phyloP scores from a whole-genome alignment of 2,888 invertebrate species.

The Hybos culiciformis region DNA sequence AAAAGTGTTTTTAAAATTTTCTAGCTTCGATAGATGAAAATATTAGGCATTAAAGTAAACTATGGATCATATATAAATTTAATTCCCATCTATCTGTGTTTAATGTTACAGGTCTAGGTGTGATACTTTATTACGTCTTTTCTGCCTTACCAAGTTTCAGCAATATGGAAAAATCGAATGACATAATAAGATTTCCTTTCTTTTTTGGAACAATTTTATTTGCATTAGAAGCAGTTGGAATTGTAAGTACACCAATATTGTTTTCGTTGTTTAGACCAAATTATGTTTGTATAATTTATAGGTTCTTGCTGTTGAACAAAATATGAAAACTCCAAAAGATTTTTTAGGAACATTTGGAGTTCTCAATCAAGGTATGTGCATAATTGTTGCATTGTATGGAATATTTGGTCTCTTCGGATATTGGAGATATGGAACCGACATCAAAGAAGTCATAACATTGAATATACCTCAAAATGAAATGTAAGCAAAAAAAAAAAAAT shows the following conservation, averaged over 20 bases:
- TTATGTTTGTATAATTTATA: constrained; percentile 25
- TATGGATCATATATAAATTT: background rate
- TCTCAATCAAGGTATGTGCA: constrained; percentile 77
- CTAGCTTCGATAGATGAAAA: too few species aligned
- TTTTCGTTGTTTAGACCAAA: background rate
- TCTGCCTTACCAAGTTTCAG: constrained; percentile 43
- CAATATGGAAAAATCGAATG: constrained; percentile 35
- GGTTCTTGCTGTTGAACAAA: constrained; percentile 93
- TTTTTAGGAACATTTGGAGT: constrained; percentile 85
- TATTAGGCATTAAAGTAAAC: too few species aligned
- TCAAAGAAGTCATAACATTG: constrained; percentile 72
- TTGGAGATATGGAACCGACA: constrained; percentile 65
- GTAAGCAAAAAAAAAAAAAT: constrained; percentile 51
- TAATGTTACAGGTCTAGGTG: constrained; percentile 42
- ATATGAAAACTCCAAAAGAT: constrained; percentile 81
- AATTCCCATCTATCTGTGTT: background rate
- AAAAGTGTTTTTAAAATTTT: too few species aligned
- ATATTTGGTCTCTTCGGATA: constrained; percentile 88
- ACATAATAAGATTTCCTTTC: constrained; percentile 51
- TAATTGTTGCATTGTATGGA: constrained; percentile 72
- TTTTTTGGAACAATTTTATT: constrained; percentile 91
- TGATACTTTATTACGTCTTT: constrained; percentile 75
- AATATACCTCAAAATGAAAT: constrained; percentile 61
- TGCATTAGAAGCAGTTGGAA: constrained; percentile 73
- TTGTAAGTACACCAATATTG: constrained; percentile 43